Conservation (phyloP, 1,140 invertebrate species). For the Meloidogyne chitwoodi region DNA sequence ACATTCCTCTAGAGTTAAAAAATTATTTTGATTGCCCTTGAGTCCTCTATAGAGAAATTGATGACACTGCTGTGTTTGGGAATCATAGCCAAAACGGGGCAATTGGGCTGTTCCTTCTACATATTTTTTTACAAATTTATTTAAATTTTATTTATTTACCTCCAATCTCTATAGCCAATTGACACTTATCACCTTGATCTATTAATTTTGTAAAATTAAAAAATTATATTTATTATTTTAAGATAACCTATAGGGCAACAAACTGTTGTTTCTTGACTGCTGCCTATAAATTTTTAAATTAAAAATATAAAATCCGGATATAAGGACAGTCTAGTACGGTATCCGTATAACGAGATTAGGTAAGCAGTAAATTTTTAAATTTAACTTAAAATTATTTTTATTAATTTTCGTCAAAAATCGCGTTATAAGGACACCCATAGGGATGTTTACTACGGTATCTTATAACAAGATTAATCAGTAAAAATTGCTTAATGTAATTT, state of each 20-base stretch:
- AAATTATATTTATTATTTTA: neutral
- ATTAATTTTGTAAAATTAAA: neutral
- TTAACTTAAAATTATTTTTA: no score
- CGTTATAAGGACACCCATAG: no score
- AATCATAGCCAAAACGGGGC: slow-evolving; percentile 39
- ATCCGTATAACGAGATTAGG: no score
- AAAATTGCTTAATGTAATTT: no score
- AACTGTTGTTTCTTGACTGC: slow-evolving; percentile 47
- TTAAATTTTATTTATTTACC: neutral
- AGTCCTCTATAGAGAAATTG: slow-evolving; percentile 43
- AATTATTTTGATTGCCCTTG: slow-evolving; percentile 50
- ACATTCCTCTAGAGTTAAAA: slow-evolving; percentile 39
- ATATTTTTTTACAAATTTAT: neutral
- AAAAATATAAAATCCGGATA: no score
- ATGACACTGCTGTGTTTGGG: slow-evolving; percentile 33
- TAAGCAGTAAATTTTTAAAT: no score
- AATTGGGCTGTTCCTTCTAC: slow-evolving; percentile 15
- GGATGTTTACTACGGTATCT: no score
- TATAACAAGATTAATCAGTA: no score
- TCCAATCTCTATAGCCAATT: slow-evolving; percentile 17
- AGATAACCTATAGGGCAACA: slow-evolving; percentile 53
- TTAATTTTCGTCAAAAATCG: no score
- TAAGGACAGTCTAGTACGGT: no score
- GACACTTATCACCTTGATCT: slow-evolving; percentile 14
- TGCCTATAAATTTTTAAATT: neutral